A percentile compares a stretch with the other conserved stretches of the same genome.
Evolutionary conservation across 2,888 invertebrate species (phyloP).

Genomic region (Rotaria sp.): DNA sequence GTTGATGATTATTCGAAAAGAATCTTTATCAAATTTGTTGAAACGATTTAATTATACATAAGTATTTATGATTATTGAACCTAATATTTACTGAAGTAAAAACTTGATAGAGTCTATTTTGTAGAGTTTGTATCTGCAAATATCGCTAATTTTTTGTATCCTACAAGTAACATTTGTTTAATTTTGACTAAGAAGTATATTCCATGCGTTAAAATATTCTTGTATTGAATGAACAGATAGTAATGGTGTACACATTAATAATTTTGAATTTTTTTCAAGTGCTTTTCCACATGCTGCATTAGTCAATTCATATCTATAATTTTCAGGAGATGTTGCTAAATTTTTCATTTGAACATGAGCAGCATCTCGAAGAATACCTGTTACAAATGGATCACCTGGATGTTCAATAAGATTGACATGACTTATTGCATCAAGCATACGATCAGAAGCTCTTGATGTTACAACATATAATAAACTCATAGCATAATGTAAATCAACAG

Average conservation of each 20-base stretch:
- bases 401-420: not conserved
- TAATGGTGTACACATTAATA: not conserved
- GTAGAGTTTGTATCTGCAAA: no score
- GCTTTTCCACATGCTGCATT: not conserved
- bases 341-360: not conserved
- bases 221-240: not conserved
- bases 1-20: no score
- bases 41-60: no score
- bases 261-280: not conserved
- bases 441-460: not conserved
- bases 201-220: not conserved
- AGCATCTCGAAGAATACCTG: not conserved
- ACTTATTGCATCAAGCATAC: not conserved
- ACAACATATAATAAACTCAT: not conserved
- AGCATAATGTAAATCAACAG: not conserved
- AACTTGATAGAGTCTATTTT: no score
- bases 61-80: no score
- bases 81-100: no score
- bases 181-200: not conserved
- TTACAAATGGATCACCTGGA: constrained; percentile 19
- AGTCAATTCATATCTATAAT: not conserved
- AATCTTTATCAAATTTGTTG: no score
- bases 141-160: no score
- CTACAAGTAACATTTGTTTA: not conserved
- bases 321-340: not conserved